Evolutionary conservation across 30 jellyfish, hydroid and myxozoan species (phyloP).

Genomic region (Rhopilema esculentum): DNA sequence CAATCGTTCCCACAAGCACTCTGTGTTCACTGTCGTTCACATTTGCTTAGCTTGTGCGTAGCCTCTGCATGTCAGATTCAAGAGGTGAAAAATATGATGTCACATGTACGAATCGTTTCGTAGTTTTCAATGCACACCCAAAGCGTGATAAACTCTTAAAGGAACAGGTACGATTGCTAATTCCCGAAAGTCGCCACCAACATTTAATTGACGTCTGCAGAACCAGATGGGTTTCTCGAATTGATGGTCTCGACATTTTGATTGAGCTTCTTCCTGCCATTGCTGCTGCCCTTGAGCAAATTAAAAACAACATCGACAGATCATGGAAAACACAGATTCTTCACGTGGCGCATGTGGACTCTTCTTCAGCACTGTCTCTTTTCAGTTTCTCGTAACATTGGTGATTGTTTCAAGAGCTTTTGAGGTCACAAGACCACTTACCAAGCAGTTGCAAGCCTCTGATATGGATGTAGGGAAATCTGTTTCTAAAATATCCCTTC

Average conservation of each 20-base stretch:
- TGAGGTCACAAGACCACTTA: slow-evolving; percentile 39
- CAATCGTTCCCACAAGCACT: slow-evolving; percentile 49
- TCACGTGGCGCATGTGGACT: slow-evolving; percentile 47
- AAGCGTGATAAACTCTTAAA: slow-evolving; percentile 3
- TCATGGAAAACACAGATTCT: slow-evolving; percentile 45
- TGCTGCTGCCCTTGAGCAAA: slow-evolving; percentile 46
- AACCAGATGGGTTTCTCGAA: slow-evolving; percentile 26
- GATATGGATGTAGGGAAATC: slow-evolving; percentile 19
- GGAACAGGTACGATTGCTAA: neutral
- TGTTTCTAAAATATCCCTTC: slow-evolving; percentile 13
- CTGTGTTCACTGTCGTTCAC: slow-evolving; percentile 58
- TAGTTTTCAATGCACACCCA: slow-evolving; percentile 5
- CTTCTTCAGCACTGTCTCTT: slow-evolving; percentile 17
- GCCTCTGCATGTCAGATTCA: slow-evolving; percentile 47
- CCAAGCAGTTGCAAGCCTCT: slow-evolving; percentile 44
- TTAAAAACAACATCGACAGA: slow-evolving; percentile 34
- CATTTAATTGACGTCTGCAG: slow-evolving; percentile 20
- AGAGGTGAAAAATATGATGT: slow-evolving; percentile 66
- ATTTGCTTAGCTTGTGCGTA: slow-evolving; percentile 57
- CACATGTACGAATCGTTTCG: slow-evolving; percentile 42
- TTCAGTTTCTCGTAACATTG: slow-evolving; percentile 32
- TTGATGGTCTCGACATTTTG: slow-evolving; percentile 65
- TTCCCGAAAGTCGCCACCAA: neutral
- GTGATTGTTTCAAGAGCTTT: slow-evolving; percentile 38
- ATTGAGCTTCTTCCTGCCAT: slow-evolving; percentile 26